phyloP scores from a whole-genome alignment of 2,797 vertebrate genomes.

The Dermochelys coriacea region DNA sequence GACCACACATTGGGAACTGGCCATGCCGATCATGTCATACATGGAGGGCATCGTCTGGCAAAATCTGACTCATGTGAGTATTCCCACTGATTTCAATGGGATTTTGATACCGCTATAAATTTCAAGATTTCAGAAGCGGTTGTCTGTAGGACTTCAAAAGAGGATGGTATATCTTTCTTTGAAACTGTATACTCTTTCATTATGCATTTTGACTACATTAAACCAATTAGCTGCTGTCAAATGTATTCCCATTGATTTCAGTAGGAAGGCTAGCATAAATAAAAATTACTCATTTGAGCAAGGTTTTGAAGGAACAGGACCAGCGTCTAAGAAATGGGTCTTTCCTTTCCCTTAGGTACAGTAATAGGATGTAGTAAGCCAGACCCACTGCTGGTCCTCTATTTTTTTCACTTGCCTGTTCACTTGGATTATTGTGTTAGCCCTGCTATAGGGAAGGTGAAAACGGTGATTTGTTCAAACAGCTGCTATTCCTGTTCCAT shows the following conservation, averaged over 20 bases:
- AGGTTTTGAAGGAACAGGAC: conserved; percentile 3
- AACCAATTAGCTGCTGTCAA: neutral
- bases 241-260: neutral
- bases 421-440: rapidly evolving
- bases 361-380: neutral
- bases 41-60: neutral
- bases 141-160: neutral
- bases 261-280: neutral
- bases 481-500: neutral
- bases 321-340: neutral
- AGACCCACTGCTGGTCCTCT: neutral
- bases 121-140: neutral
- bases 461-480: neutral
- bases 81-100: neutral
- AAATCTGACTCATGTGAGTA: neutral
- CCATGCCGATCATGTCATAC: neutral
- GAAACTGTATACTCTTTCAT: neutral
- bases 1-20: neutral
- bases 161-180: neutral
- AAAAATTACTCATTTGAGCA: conserved; percentile 12
- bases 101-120: neutral
- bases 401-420: neutral
- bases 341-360: neutral
- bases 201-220: neutral
- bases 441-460: rapidly evolving